Evolutionary conservation across 35 echinoderm and acorn worm species (phyloP).

Genomic region (Acanthaster planci): DNA sequence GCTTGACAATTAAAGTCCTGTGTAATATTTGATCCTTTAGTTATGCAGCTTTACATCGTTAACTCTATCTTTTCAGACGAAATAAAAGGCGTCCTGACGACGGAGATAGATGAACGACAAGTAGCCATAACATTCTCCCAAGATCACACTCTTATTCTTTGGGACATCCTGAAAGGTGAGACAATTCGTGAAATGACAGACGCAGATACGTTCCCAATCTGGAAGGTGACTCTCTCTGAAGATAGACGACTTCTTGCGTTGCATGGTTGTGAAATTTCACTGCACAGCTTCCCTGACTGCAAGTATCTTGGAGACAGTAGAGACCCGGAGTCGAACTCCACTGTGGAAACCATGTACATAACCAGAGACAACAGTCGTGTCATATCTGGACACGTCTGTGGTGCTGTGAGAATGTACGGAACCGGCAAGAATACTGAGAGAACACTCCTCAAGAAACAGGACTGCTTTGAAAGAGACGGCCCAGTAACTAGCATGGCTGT

Average conservation of each 20-base stretch:
- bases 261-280: neutral
- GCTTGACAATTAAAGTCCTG: too few species aligned
- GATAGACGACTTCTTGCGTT: constrained; percentile 25
- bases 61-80: neutral
- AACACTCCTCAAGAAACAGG: neutral
- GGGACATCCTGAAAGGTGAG: constrained; percentile 37
- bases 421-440: constrained; percentile 3
- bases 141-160: constrained; percentile 14
- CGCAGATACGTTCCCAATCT: neutral
- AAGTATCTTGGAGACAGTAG: neutral
- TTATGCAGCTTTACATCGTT: neutral
- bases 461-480: neutral
- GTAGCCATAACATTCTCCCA: constrained; percentile 30
- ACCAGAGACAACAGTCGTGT: constrained; percentile 25
- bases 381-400: neutral
- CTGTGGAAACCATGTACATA: neutral
- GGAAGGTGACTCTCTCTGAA: neutral
- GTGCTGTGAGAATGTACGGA: constrained; percentile 17
- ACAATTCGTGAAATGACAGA: constrained; percentile 6
- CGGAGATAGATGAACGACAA: constrained; percentile 22
- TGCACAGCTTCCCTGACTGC: constrained; percentile 9
- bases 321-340: constrained; percentile 20
- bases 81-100: constrained; percentile 20
- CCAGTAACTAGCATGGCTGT: constrained; percentile 1
- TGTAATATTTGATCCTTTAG: too few species aligned